Percentiles rank a stretch among this genome's conserved stretches.
phyloP scores from a whole-genome alignment of 2,888 invertebrate genomes.

The Oligia latruncula region DNA sequence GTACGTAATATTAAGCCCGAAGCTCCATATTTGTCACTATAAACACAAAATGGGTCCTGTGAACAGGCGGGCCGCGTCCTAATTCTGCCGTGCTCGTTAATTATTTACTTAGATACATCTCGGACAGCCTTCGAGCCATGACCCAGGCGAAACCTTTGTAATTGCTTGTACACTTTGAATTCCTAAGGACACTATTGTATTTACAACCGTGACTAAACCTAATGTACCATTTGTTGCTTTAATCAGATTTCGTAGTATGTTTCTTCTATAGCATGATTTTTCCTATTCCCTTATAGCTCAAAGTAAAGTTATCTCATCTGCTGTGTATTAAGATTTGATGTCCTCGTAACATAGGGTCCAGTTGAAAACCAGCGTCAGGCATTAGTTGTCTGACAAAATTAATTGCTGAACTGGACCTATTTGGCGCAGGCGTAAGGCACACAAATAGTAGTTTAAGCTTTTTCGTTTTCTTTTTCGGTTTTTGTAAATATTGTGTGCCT shows the following conservation, averaged over 20 bases:
- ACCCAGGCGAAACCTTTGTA: constrained; percentile 74
- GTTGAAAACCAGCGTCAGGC: neutral
- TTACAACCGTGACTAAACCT: constrained; percentile 51
- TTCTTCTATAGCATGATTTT: neutral
- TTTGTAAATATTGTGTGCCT: neutral
- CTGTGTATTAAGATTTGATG: neutral
- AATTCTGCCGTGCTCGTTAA: constrained; percentile 81
- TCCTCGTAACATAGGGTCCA: neutral
- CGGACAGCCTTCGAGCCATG: constrained; percentile 70
- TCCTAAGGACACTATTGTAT: constrained; percentile 67
- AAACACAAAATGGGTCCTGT: constrained; percentile 76
- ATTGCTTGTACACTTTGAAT: constrained; percentile 79
- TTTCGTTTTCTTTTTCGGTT: neutral
- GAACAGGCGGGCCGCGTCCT: constrained; percentile 71
- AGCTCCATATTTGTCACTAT: constrained; percentile 79
- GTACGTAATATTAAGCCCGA: constrained; percentile 71
- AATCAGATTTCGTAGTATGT: constrained; percentile 11
- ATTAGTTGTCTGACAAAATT: neutral
- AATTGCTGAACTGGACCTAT: neutral
- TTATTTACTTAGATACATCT: constrained; percentile 82
- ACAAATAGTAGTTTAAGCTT: neutral
- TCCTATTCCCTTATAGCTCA: no score
- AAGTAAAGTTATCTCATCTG: neutral
- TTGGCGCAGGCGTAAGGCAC: neutral
- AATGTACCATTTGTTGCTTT: constrained; percentile 32